Base-by-base conservation (phyloP, 2,888 invertebrate species). In the Subacronicta megacephala region DNA sequence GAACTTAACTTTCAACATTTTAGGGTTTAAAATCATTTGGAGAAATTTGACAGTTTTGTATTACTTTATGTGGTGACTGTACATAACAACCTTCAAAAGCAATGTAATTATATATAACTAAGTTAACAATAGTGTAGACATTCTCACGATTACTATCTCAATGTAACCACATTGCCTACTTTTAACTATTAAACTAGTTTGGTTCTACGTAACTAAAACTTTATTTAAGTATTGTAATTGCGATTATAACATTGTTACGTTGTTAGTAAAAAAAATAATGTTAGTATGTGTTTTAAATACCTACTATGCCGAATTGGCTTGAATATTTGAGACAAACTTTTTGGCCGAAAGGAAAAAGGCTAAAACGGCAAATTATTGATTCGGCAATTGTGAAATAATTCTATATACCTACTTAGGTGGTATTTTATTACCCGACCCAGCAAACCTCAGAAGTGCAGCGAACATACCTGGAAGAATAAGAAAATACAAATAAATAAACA, bases 91-190 rank as follows among this genome's bases (percentile, higher is more conserved):
- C 72, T 72, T 62, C 47, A 59, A 44, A 46, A 42, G 9, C 38
- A 23, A 50, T 15, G 54, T 26, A 43, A 65, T 72, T 62, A 72
- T 52, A 72, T 52, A 44, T 69, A 72, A 61, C 37, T 45, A 26
- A 41, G 7, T 0, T 1, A 59, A 70, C 74, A 67, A 73, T 73
- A 7, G 47, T 7, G 7, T 15, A 44, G 37, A 55, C 33, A 13
- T 59, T 75, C 75, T 33, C 75, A 75, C 75, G 75, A 71, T 73
- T n/a, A 31, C 31, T 65, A 75, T 61, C 62, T 7, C 40, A 16
- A 26, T 40, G 57, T 47, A 43, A 41, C 10, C 10, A 44, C 38
- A 31, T 6, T 33, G 9, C 29, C 15, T 15, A 44, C 46, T 37
- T 60, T 44, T 43, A 35, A 20, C 29, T 17, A 44, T n/a, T 17